phyloP scores from a whole-genome alignment of 2,888 invertebrate genomes.

The Quadroppia sp. region DNA sequence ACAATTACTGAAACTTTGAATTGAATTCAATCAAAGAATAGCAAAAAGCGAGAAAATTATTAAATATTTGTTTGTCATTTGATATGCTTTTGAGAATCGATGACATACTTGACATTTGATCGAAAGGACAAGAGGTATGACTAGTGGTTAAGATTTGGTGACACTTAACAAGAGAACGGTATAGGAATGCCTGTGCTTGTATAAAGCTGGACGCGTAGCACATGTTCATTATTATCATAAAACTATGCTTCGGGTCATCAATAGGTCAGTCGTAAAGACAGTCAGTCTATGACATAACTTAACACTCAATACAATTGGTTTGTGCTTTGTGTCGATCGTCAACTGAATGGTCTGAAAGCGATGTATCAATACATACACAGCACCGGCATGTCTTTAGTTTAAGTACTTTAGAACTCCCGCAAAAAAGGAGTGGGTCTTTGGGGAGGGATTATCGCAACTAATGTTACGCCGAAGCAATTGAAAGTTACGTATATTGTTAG shows the following conservation, averaged over 20 bases:
- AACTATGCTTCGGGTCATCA: neutral
- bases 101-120: conserved; percentile 30
- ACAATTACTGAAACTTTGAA: neutral
- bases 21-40: neutral
- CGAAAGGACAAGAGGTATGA: conserved; percentile 27
- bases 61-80: neutral
- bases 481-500: conserved; percentile 13
- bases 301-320: neutral
- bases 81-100: neutral
- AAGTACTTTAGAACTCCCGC: conserved; percentile 30
- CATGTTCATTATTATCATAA: conserved; percentile 12
- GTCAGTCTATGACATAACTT: neutral
- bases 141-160: conserved; percentile 21
- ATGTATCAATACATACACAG: conserved; percentile 15
- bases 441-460: neutral
- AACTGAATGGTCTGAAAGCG: neutral
- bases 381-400: conserved; percentile 25
- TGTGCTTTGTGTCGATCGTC: neutral
- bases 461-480: conserved; percentile 11
- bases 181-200: neutral
- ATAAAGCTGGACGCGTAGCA: conserved; percentile 27
- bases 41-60: neutral
- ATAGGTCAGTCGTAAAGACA: neutral
- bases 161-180: conserved; percentile 14
- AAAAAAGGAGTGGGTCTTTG: neutral